A percentile compares a stretch with the other conserved stretches of the same genome.
Conservation (phyloP, 2,797 vertebrate species). For the Steatocranus sp. region DNA sequence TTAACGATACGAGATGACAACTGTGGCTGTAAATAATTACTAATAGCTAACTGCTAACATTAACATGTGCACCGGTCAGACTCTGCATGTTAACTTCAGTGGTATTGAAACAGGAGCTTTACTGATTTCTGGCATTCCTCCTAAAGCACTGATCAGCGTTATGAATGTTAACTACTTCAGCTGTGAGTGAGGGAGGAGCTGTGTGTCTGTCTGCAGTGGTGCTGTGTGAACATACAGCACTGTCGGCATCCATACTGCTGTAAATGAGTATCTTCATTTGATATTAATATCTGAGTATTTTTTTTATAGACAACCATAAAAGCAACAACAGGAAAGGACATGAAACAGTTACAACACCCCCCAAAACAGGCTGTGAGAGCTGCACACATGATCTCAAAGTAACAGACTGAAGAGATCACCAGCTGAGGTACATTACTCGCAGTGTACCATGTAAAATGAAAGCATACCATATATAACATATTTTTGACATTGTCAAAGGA, state of each 20-base stretch:
- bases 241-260: background rate
- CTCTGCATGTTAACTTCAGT: background rate
- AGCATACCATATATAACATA: background rate
- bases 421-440: background rate
- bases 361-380: background rate
- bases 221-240: background rate
- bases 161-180: background rate
- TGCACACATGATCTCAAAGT: background rate
- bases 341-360: background rate
- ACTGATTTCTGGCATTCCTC: background rate
- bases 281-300: background rate
- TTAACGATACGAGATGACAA: background rate
- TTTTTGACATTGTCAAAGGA: background rate
- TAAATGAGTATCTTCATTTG: background rate
- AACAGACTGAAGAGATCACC: background rate
- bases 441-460: background rate
- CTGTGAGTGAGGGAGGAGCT: background rate
- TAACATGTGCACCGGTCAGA: background rate
- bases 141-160: background rate
- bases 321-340: slow-evolving; percentile 10
- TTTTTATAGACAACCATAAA: background rate
- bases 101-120: background rate
- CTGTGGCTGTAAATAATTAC: background rate
- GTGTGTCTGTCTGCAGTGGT: background rate
- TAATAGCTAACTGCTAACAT: background rate